Evolutionary conservation across 2,113 vertebrate species (phyloP).

Genomic region (Cepphus grylle): DNA sequence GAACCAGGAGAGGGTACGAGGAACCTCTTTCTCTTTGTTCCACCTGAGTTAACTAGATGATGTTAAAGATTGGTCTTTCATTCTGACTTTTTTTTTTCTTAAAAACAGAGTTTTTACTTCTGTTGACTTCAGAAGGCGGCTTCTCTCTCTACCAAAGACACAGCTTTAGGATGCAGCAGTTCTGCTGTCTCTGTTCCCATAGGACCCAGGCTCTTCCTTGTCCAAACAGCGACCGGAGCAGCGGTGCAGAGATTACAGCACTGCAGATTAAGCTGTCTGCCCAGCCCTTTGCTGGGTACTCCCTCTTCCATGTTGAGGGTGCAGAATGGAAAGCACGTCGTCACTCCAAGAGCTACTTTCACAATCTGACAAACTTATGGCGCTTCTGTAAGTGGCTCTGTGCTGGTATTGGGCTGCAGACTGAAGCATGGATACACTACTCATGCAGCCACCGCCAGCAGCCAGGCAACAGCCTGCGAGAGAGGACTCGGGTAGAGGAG

Average conservation of each 20-base stretch:
- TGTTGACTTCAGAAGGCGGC: not conserved
- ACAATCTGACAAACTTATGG: not conserved
- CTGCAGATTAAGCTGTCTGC: not conserved
- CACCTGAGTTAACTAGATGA: not conserved
- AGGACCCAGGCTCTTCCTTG: not conserved
- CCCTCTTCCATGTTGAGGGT: not conserved
- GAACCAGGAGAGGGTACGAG: not conserved
- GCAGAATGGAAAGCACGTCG: not conserved
- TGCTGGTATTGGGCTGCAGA: not conserved
- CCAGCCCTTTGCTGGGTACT: not conserved
- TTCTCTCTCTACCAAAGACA: not conserved
- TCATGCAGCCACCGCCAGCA: not conserved
- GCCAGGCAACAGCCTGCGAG: not conserved
- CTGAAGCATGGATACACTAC: not conserved
- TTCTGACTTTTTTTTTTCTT: not conserved
- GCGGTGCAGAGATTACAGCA: not conserved
- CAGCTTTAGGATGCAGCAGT: not conserved
- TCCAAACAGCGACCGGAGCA: not conserved
- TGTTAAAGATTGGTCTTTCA: not conserved
- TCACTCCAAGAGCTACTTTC: not conserved
- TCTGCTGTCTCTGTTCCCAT: not conserved
- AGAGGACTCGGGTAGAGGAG: not conserved
- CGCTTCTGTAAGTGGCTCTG: not conserved
- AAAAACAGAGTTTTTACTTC: not conserved
- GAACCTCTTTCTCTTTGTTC: not conserved